Conservation (phyloP, 92 coral and sea anemone genomes). For the Porites rus region DNA sequence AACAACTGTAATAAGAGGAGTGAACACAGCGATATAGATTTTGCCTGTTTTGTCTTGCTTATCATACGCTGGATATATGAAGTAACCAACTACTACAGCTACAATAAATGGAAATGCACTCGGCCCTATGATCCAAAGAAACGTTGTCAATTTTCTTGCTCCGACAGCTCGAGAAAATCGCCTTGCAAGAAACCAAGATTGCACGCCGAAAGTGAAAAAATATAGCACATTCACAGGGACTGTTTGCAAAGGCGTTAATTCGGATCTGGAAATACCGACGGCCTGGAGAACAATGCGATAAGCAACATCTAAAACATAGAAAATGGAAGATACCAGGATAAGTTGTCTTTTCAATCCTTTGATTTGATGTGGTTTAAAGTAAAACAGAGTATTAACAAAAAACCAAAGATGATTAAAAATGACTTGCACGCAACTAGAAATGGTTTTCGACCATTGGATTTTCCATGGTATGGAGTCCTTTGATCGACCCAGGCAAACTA, state of each 20-base stretch:
- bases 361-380: slow-evolving; percentile 1
- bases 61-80: slow-evolving; percentile 11
- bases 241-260: not conserved
- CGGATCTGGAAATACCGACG: not conserved
- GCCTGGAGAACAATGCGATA: slow-evolving; percentile 10
- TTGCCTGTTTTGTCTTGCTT: not conserved
- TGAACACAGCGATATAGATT: not conserved
- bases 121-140: not conserved
- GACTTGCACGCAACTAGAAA: not conserved
- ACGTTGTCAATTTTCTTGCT: not conserved
- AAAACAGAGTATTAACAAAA: not conserved
- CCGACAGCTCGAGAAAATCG: not conserved
- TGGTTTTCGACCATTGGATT: slow-evolving; percentile 1
- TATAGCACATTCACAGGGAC: not conserved
- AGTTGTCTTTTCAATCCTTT: not conserved
- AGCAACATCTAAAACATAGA: not conserved
- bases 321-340: not conserved
- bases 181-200: not conserved
- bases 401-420: not conserved
- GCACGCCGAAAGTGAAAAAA: not conserved
- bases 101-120: not conserved
- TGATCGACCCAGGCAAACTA: not conserved
- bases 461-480: not conserved
- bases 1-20: slow-evolving; percentile 4
- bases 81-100: not conserved